Evolutionary conservation across 2,797 vertebrate genomes (phyloP).

Genomic region (Pithecia hirsuta): DNA sequence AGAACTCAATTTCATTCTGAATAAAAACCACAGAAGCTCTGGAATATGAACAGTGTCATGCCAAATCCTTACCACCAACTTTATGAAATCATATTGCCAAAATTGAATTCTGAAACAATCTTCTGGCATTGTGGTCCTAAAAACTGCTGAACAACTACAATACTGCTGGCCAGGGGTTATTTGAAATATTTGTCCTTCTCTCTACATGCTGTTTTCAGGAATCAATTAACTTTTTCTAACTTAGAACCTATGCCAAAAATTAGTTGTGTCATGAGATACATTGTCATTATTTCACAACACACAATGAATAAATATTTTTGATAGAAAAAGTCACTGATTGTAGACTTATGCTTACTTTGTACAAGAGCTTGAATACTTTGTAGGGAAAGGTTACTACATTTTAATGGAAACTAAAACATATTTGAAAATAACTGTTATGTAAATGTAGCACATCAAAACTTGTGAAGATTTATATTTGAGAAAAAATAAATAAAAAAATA

Average conservation of each 20-base stretch:
- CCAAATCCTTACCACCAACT: background rate
- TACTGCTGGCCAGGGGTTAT: background rate
- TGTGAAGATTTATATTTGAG: background rate
- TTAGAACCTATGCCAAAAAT: background rate
- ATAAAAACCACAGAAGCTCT: background rate
- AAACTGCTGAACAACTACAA: background rate
- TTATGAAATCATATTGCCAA: background rate
- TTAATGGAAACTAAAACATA: background rate
- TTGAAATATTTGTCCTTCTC: background rate
- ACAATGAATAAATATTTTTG: background rate
- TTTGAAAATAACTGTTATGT: background rate
- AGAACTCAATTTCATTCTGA: background rate
- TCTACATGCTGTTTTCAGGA: background rate
- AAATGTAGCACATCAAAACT: background rate
- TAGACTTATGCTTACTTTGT: background rate
- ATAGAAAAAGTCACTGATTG: background rate
- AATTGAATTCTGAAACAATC: background rate
- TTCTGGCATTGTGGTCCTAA: background rate
- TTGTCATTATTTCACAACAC: background rate
- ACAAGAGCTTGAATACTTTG: background rate
- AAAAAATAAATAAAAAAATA: background rate
- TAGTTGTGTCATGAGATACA: background rate
- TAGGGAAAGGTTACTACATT: background rate
- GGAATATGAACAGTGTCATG: background rate
- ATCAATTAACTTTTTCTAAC: background rate